phyloP scores from a whole-genome alignment of 2,888 invertebrate genomes.

The Andrena bucephala region DNA sequence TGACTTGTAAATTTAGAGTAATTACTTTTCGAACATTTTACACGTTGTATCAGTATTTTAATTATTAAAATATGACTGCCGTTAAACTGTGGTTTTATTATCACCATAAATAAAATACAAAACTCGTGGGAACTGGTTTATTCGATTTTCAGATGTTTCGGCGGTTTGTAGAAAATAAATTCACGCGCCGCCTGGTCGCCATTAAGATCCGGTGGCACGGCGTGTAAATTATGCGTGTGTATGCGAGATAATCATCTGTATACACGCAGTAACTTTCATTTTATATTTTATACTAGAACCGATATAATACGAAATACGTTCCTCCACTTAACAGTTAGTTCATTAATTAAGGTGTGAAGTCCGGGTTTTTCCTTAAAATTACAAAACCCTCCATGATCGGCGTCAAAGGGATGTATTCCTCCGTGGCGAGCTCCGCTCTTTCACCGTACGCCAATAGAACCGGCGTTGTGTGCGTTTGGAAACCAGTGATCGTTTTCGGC shows the following conservation, averaged over 20 bases:
- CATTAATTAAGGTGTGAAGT: conserved; percentile 85
- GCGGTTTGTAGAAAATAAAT: conserved; percentile 22
- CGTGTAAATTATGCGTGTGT: conserved; percentile 18
- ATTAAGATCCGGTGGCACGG: conserved; percentile 12
- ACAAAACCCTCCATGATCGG: conserved; percentile 99
- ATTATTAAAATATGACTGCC: conserved; percentile 60
- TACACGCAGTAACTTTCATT: conserved; percentile 53
- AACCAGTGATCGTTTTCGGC: conserved; percentile 99
- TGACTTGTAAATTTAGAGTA: conserved; percentile 36
- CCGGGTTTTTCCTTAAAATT: conserved; percentile 96
- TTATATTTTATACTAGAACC: conserved; percentile 56
- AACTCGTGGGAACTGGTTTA: conserved; percentile 45
- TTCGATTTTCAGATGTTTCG: conserved; percentile 28
- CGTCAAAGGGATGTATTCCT: conserved; percentile 97
- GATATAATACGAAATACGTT: conserved; percentile 52
- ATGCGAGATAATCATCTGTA: conserved; percentile 7
- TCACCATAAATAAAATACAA: conserved; percentile 35
- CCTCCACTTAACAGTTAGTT: conserved; percentile 19
- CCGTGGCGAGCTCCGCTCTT: conserved; percentile 98
- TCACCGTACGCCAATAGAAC: conserved; percentile 98
- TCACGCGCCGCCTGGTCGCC: not conserved
- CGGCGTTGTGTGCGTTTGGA: conserved; percentile 99
- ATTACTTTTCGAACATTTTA: conserved; percentile 56
- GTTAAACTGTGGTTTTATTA: conserved; percentile 48
- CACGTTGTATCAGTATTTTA: conserved; percentile 65